A percentile compares a stretch with the other conserved stretches of the same genome.
Conservation (phyloP, 2,113 vertebrate species). For the Gavia stellata region DNA sequence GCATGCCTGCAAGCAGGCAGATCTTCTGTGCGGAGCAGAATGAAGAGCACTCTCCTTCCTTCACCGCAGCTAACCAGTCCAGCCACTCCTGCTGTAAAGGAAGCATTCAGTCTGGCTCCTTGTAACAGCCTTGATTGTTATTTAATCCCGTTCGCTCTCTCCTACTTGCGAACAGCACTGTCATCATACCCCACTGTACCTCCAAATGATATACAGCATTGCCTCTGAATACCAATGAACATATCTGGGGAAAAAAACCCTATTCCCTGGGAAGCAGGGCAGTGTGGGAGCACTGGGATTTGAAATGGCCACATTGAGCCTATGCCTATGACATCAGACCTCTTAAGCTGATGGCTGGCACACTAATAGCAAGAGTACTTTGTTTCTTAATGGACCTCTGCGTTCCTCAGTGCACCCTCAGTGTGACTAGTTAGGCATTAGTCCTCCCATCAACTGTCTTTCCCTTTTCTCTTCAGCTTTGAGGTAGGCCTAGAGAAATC, state of each 20-base stretch:
- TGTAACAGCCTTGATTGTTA: fast-evolving
- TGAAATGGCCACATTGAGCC: not conserved
- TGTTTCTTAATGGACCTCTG: not conserved
- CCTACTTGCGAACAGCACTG: not conserved
- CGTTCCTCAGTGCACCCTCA: not conserved
- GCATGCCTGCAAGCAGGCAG: not conserved
- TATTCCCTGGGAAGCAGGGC: not conserved
- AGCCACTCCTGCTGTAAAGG: not conserved
- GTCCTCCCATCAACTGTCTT: too few relatives aligned
- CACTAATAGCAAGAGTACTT: not conserved
- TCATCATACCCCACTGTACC: not conserved
- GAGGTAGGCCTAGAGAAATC: not conserved
- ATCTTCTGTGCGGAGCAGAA: not conserved
- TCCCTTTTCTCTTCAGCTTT: not conserved
- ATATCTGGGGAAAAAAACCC: not conserved
- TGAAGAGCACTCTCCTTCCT: not conserved
- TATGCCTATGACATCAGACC: not conserved
- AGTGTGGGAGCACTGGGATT: not conserved
- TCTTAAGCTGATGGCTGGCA: not conserved
- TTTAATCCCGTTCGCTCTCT: not conserved
- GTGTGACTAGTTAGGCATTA: not conserved
- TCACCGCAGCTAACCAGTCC: not conserved
- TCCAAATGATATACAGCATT: not conserved
- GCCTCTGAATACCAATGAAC: not conserved
- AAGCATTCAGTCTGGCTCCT: not conserved